Evolutionary conservation across 2,113 vertebrate species (phyloP).

Genomic region (cat (Felis catus)): F.catus_Fca126_mat1.0 CM031415.1:182200501-182201000

Average conservation of each 20-base stretch:
- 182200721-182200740: background rate
- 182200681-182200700: background rate
- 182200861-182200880: background rate
- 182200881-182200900: background rate
- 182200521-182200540: background rate
- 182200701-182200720: background rate
- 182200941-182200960: background rate
- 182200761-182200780: background rate
- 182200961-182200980: background rate
- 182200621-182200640: constrained; percentile 34
- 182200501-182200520: background rate
- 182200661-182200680: background rate
- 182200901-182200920: background rate
- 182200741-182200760: background rate
- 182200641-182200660: background rate
- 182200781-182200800: background rate
- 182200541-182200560: background rate
- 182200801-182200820: background rate
- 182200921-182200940: background rate
- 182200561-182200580: constrained; percentile 2
- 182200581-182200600: background rate
- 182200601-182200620: constrained; percentile 3
- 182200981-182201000: background rate
- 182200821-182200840: background rate
- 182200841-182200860: background rate